These are phyloP conservation scores for Lagopus muta DNA, from an alignment of 2,113 vertebrate genomes.

Conservation along the genomic window DNA sequence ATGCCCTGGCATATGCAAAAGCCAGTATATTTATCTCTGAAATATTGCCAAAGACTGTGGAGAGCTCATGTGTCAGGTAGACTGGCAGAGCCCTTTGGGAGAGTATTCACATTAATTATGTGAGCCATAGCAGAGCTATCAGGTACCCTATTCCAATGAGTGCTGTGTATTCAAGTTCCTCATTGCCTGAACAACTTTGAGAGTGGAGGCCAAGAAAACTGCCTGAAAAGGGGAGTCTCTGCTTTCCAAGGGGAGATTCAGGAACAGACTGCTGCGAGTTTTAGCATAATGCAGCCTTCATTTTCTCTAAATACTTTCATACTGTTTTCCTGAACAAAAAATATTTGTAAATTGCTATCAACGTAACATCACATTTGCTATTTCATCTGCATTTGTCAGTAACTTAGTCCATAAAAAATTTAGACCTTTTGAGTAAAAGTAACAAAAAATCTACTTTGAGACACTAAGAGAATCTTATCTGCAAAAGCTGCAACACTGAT, in stretches of 20 bases:
- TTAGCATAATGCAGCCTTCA: not conserved
- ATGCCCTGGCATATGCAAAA: not conserved
- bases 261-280: not conserved
- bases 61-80: not conserved
- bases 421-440: not conserved
- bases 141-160: not conserved
- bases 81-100: not conserved
- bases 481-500: not conserved
- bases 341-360: not conserved
- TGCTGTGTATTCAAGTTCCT: fast-evolving
- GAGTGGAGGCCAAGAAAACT: not conserved
- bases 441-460: not conserved
- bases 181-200: not conserved
- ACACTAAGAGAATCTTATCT: not conserved
- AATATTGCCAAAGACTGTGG: not conserved
- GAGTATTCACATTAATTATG: not conserved
- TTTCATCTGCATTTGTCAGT: not conserved
- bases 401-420: not conserved
- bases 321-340: not conserved
- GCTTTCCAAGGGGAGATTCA: not conserved
- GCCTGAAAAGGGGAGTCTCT: not conserved
- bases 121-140: not conserved
- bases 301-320: not conserved
- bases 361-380: not conserved
- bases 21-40: not conserved